These are phyloP conservation scores for Masnerella sp. DNA, from an alignment of 2,888 invertebrate species.

Conservation along the genomic window DNA sequence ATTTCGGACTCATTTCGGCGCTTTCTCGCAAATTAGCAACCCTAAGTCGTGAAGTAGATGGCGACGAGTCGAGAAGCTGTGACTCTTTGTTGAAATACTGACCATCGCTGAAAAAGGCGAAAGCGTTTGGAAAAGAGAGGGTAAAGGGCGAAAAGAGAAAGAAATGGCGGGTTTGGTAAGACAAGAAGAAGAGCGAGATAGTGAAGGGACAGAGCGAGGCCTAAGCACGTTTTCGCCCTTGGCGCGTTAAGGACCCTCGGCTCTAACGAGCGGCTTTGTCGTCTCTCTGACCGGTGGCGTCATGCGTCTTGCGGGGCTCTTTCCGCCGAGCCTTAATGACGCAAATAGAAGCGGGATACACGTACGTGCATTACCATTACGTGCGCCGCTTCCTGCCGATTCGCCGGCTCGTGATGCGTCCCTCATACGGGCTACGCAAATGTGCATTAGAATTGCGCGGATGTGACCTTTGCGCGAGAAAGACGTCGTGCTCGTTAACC, in stretches of 20 bases:
- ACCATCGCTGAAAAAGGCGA: too few relatives aligned
- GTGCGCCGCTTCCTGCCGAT: constrained; percentile 58
- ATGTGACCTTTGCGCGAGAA: constrained; percentile 58
- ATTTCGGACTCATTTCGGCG: too few relatives aligned
- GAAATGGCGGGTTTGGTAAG: too few relatives aligned
- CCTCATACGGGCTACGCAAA: constrained; percentile 46
- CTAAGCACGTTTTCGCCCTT: constrained; percentile 78
- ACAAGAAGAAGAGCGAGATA: constrained; percentile 64
- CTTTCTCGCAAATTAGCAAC: too few relatives aligned
- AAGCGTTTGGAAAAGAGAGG: too few relatives aligned
- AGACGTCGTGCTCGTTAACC: constrained; percentile 48
- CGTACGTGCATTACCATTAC: constrained; percentile 52
- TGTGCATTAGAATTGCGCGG: constrained; percentile 57
- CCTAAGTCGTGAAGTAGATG: too few relatives aligned
- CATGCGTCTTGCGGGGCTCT: constrained; percentile 48
- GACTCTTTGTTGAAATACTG: too few relatives aligned
- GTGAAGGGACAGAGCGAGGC: constrained; percentile 72
- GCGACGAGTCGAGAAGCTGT: too few relatives aligned
- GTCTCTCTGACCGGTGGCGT: constrained; percentile 70
- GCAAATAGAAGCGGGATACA: constrained; percentile 53
- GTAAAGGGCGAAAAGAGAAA: too few relatives aligned
- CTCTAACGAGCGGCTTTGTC: constrained; percentile 78
- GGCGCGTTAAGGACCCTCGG: constrained; percentile 76
- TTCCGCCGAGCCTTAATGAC: constrained; percentile 70
- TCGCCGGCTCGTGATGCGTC: constrained; percentile 54